Base-by-base conservation (phyloP, 2,797 vertebrate genomes). In the Argya squamiceps region DNA sequence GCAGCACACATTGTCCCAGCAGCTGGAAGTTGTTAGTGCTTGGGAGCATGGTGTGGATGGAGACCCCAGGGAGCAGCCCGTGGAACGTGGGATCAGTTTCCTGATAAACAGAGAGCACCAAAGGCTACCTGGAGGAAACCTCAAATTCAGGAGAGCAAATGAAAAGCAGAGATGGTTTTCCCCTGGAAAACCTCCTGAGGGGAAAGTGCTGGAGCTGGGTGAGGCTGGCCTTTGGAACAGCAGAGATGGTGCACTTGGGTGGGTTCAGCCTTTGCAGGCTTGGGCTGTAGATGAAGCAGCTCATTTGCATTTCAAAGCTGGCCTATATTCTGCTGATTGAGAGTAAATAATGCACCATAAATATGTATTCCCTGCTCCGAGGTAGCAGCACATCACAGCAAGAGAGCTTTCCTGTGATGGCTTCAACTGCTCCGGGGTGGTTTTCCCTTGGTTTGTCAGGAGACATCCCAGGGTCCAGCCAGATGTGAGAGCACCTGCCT, bases 301-400 rank as follows among this genome's bases (percentile, higher is more conserved):
- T 84, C 13, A 79, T 93, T 88, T 96, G 73, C 88, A 79, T 89
- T 76, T 92, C 92, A 96, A 96, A 93, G 92, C 65, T 92, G 93
- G 55, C 80, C 84, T 91, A 75, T 69, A 94, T 96, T 93, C 76
- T 79, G 62, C 90, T 87, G 52, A 41, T 84, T 47, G 75, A 85
- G 79, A 70, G 63, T 89, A 93, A 93, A 87, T 87, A 89, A 93
- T 47, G 68, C 85, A 81, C 46, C 65, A 84, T 53, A 39, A 53
- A 43, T 53, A 37, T 29, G 83, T 11, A 83, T 83, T 80, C 7
- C 1, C 60, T 79, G 84, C 95, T 92, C 30, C 2, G 34, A 94
- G 62, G 67, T 70, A 70, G 5, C 30, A 21, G 74, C 60, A 55
- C 47, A 50, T 44, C 80, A 29, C 37, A 60, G 29, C 32, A 9